phyloP scores from a whole-genome alignment of 2,797 vertebrate genomes.

The Labroides dimidiatus region DNA sequence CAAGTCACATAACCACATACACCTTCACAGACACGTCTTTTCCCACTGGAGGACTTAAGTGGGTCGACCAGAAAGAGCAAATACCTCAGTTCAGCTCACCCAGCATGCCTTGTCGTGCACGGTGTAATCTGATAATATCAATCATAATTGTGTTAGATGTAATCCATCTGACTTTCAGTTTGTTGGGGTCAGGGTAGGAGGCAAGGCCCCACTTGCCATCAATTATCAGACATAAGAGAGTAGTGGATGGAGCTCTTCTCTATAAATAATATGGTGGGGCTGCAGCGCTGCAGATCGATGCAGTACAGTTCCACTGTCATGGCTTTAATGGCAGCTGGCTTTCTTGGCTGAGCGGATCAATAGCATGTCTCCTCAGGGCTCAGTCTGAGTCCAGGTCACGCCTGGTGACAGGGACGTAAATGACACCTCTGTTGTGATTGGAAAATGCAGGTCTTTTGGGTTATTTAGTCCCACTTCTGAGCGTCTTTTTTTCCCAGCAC shows the following conservation, averaged over 20 bases:
- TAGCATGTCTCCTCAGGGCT: constrained; percentile 84
- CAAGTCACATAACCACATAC: constrained; percentile 10
- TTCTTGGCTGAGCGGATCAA: constrained; percentile 88
- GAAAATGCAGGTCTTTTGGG: constrained; percentile 68
- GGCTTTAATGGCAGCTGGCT: constrained; percentile 88
- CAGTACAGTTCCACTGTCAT: constrained; percentile 91
- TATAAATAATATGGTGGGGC: constrained; percentile 92
- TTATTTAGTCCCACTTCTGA: constrained; percentile 66
- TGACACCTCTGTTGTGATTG: constrained; percentile 79
- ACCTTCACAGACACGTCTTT: constrained; percentile 43
- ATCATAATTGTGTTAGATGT: constrained; percentile 95
- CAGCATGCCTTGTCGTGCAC: constrained; percentile 77
- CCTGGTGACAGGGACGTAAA: constrained; percentile 72
- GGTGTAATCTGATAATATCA: constrained; percentile 93
- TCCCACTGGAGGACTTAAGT: constrained; percentile 67
- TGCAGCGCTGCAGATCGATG: constrained; percentile 87
- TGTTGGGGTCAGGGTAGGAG: constrained; percentile 90
- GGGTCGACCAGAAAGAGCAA: constrained; percentile 76
- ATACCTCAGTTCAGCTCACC: constrained; percentile 79
- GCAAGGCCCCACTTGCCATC: constrained; percentile 93
- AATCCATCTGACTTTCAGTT: constrained; percentile 92
- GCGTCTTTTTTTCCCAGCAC: constrained; percentile 10
- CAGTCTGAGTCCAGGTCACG: constrained; percentile 76
- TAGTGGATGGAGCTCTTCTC: constrained; percentile 88
- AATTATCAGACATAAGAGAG: constrained; percentile 91